phyloP scores from a whole-genome alignment of 1,140 invertebrate genomes.

The Hestina assimilis region DNA sequence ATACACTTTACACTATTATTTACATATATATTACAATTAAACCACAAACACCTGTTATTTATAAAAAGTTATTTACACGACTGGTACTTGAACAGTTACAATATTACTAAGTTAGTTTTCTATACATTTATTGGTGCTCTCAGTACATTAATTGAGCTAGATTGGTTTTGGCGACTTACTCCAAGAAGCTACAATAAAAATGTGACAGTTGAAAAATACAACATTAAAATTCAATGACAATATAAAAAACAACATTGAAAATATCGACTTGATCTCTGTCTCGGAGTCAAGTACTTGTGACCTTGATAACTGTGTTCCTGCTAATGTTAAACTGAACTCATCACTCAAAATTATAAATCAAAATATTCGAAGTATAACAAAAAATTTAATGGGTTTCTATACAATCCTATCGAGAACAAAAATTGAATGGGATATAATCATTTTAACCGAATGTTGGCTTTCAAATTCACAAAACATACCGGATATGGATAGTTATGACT shows the following conservation, averaged over 20 bases:
- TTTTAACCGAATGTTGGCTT: constrained; percentile 23
- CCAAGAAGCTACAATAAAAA: too few relatives aligned
- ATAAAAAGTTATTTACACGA: too few relatives aligned
- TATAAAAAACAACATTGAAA: too few relatives aligned
- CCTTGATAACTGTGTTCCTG: not conserved
- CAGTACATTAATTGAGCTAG: too few relatives aligned
- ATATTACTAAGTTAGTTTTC: too few relatives aligned
- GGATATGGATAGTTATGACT: not conserved
- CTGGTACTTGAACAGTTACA: too few relatives aligned
- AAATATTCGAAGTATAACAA: constrained; percentile 23
- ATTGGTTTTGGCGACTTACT: too few relatives aligned
- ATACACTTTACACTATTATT: not conserved
- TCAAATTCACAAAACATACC: not conserved
- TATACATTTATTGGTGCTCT: too few relatives aligned
- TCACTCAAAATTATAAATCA: constrained; percentile 5
- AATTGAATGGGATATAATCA: constrained; percentile 19
- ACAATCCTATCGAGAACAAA: constrained; percentile 9
- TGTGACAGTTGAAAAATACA: too few relatives aligned
- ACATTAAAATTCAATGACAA: too few relatives aligned
- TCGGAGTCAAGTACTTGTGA: not conserved
- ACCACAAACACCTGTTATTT: too few relatives aligned
- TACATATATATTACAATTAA: too few relatives aligned
- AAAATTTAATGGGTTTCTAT: constrained; percentile 4
- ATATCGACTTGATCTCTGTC: not conserved
- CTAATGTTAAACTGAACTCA: not conserved